Evolutionary conservation across 2,113 vertebrate species (phyloP).

Genomic region (Lepus europaeus): DNA sequence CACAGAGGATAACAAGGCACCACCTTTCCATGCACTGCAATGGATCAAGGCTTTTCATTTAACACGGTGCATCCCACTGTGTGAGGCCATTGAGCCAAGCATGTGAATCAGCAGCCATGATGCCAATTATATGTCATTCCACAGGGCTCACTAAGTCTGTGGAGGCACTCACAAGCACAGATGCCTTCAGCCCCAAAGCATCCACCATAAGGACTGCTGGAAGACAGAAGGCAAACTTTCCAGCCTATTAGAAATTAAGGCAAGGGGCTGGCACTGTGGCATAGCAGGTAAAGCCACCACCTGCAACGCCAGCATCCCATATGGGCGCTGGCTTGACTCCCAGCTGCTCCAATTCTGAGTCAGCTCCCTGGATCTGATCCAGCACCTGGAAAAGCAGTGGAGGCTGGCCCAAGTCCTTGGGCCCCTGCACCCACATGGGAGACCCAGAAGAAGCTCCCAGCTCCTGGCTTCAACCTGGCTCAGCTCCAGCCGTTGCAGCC

Average conservation of each 20-base stretch:
- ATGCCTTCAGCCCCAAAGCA: conserved; percentile 10
- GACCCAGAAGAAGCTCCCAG: too few species aligned
- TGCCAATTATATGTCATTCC: not conserved
- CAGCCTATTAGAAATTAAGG: not conserved
- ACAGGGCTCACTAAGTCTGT: not conserved
- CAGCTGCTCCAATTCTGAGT: too few species aligned
- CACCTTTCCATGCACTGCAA: not conserved
- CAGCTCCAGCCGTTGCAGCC: too few species aligned
- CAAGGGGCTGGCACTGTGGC: too few species aligned
- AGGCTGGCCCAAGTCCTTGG: too few species aligned
- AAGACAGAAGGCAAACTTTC: not conserved
- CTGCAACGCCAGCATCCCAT: too few species aligned
- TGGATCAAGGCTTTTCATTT: not conserved
- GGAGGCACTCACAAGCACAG: not conserved
- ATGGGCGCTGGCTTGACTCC: too few species aligned
- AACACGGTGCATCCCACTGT: not conserved
- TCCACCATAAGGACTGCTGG: not conserved
- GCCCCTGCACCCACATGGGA: too few species aligned
- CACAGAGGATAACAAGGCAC: conserved; percentile 29
- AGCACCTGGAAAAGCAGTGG: too few species aligned
- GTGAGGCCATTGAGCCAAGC: not conserved
- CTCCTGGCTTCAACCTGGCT: too few species aligned
- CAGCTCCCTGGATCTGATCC: too few species aligned
- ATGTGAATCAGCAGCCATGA: not conserved
- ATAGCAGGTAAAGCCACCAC: too few species aligned